Base-by-base conservation (phyloP, 2,888 invertebrate species). In the Dascillus cervinus region DNA sequence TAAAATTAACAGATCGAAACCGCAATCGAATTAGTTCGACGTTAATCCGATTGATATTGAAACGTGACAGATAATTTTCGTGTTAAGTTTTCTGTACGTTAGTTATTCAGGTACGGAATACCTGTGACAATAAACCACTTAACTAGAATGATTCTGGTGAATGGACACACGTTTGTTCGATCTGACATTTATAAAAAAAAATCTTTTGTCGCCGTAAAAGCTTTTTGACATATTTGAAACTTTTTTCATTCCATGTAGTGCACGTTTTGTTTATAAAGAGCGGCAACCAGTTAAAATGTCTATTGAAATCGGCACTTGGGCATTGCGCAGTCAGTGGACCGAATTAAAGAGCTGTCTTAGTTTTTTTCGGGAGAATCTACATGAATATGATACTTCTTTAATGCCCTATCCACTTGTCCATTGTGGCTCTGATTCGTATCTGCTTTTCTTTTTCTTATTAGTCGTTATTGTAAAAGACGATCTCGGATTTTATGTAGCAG, bases 61-160 rank as follows among this genome's bases (percentile, higher is more conserved):
- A n/a, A n/a, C n/a, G n/a, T n/a, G n/a, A n/a, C n/a, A n/a, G n/a
- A n/a, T n/a, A n/a, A n/a, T n/a, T n/a, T n/a, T n/a, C n/a, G n/a
- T n/a, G n/a, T n/a, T n/a, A n/a, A n/a, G n/a, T n/a, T n/a, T n/a
- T n/a, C n/a, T n/a, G n/a, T n/a, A n/a, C n/a, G n/a, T n/a, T n/a
- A n/a, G n/a, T n/a, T n/a, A n/a, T n/a, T n/a, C n/a, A n/a, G n/a
- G n/a, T n/a, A n/a, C n/a, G n/a, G n/a, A n/a, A n/a, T n/a, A n/a
- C n/a, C n/a, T 50, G 56, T 55, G 62, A 64, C 62, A 63, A 64
- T 64, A 63, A 62, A 63, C 62, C 64, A 64, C 64, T 64, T 64
- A 64, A 60, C 57, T 58, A 56, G 59, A 60, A 62, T 60, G 62
- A 62, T 61, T 58, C 55, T 55, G 50, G 53, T 59, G 59, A 62